Base-by-base conservation (phyloP, 2,113 vertebrate genomes). In the Gymnogyps californianus region DNA sequence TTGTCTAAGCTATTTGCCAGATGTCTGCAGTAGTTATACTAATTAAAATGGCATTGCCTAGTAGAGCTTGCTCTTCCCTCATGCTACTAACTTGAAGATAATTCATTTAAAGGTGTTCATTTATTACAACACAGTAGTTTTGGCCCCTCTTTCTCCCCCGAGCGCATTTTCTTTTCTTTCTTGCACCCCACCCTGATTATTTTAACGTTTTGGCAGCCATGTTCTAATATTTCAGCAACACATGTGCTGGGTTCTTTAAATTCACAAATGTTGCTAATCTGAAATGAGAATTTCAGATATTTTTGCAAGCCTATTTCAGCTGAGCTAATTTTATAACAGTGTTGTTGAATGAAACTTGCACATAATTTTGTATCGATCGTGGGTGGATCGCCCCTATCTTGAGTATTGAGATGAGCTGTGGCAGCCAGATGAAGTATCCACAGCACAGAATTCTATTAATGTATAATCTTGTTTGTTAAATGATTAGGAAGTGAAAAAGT, bases 281-380 rank as follows among this genome's bases (percentile, higher is more conserved):
- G 95, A 98, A 98, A 97, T 96, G 95, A 98, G 97, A 98, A 98
- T 98, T 98, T 97, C 98, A 98, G 96, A 96, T 97, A 98, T 97
- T 98, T 98, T 98, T 97, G 94, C 90, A 96, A 97, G 96, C 78
- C 94, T 97, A 58, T 97, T 97, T 98, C 97, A 98, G 97, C 88
- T 84, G 74, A 88, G 87, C 98, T 98, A 98, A 98, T 98, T 98
- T 98, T 98, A 90, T 96, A 97, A 91, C 96, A 44, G 93, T 94
- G 89, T 96, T 97, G 93, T 98, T 98, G 96, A 97, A 96, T 98
- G 95, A 98, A 98, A 97, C 79, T 91, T 97, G 96, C 65, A 52
- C 93, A 96, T 98, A 97, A 97, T 98, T 98, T 96, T 98, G 36
- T 93, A 93, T 96, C 62, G 4, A 89, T 96, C 1, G 78, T 96